Evolutionary conservation across 2,797 vertebrate species (phyloP).

Genomic region (Smutsia temminckii): DNA sequence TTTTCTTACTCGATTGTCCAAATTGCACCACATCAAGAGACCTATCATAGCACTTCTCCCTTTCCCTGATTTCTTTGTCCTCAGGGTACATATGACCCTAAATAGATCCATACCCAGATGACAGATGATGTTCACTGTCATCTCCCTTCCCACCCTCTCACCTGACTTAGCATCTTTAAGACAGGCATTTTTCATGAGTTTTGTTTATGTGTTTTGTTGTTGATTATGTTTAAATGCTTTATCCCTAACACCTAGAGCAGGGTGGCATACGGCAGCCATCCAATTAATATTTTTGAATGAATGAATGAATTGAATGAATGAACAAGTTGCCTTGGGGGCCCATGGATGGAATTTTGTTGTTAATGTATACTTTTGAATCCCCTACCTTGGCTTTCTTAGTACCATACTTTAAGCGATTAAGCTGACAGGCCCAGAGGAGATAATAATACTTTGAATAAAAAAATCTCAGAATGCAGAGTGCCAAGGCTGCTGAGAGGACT

Average conservation of each 20-base stretch:
- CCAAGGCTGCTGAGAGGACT: conserved; percentile 48
- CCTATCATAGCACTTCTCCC: neutral
- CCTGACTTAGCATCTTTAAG: neutral
- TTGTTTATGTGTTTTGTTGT: neutral
- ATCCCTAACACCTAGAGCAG: neutral
- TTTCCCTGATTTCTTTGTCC: neutral
- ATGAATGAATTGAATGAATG: conserved; percentile 28
- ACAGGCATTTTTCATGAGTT: neutral
- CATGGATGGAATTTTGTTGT: conserved; percentile 23
- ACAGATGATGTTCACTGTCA: too few relatives aligned
- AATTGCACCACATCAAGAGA: neutral
- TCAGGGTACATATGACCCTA: neutral
- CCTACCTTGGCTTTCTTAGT: conserved; percentile 42
- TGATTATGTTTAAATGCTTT: neutral
- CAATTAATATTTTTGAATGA: conserved; percentile 44
- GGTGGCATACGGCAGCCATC: neutral
- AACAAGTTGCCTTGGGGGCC: neutral
- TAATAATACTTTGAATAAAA: conserved; percentile 64
- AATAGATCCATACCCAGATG: neutral
- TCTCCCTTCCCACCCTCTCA: neutral
- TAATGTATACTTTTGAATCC: conserved; percentile 18
- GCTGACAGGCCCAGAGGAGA: conserved; percentile 45
- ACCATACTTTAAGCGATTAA: conserved; percentile 51
- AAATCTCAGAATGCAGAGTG: conserved; percentile 23
- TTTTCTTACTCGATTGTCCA: neutral